Conservation (phyloP, 2,797 vertebrate species). For the Alauda arvensis region DNA sequence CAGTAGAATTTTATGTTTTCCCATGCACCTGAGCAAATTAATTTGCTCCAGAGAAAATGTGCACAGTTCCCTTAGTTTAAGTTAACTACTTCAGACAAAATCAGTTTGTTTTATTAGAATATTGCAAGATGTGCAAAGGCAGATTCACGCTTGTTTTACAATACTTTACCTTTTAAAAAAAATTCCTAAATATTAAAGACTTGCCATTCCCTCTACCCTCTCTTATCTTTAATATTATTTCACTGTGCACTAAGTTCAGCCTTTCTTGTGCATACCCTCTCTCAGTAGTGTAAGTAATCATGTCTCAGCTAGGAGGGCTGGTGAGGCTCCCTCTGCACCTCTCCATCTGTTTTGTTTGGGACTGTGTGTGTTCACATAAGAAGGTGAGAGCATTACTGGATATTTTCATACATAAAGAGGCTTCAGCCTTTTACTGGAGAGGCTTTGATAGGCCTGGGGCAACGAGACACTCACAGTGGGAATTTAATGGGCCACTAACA, state of each 20-base stretch:
- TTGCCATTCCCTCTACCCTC: background rate
- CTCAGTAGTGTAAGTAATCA: background rate
- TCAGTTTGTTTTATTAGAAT: background rate
- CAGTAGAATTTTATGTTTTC: background rate
- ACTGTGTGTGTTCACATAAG: background rate
- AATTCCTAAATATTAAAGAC: background rate
- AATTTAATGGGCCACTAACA: background rate
- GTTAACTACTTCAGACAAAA: background rate
- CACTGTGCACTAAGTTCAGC: background rate
- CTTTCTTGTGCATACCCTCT: background rate
- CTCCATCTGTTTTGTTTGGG: background rate
- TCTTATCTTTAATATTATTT: background rate
- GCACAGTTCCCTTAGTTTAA: background rate
- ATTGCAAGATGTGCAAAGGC: rapidly evolving
- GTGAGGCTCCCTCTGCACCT: background rate
- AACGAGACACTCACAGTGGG: background rate
- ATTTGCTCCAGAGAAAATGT: background rate
- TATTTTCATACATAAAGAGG: background rate
- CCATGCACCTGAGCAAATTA: background rate
- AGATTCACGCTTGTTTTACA: background rate
- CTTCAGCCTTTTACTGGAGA: background rate
- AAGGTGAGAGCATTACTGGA: background rate
- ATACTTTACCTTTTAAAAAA: background rate
- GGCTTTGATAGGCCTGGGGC: background rate
- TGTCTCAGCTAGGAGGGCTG: background rate